phyloP scores from a whole-genome alignment of 2,888 invertebrate genomes.

The Arctia plantaginis region DNA sequence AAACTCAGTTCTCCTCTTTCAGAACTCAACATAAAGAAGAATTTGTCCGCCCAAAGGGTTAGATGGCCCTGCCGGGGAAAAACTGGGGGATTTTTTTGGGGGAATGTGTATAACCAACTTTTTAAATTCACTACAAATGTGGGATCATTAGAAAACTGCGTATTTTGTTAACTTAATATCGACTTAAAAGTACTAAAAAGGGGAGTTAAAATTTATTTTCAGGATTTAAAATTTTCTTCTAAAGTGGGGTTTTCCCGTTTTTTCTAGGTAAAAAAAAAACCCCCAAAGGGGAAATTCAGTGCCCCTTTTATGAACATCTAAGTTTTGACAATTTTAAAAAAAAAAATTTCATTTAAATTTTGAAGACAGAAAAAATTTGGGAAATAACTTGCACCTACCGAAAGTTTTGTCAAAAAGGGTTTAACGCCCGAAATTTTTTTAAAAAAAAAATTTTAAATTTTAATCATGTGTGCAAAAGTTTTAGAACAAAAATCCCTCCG shows the following conservation, averaged over 20 bases:
- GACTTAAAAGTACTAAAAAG: background rate
- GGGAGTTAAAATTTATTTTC: background rate
- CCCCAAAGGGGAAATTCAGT: conserved; percentile 37
- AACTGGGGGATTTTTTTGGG: background rate
- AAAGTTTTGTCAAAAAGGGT: conserved; percentile 50
- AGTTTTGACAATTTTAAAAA: conserved; percentile 90
- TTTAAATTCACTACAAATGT: background rate
- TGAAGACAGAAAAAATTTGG: conserved; percentile 31
- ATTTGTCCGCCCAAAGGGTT: background rate
- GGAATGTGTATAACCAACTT: too few relatives aligned
- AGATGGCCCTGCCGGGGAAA: background rate
- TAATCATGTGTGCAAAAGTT: background rate
- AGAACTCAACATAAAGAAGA: background rate
- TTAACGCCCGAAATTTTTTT: background rate
- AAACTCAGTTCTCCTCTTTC: background rate
- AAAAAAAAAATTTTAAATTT: background rate
- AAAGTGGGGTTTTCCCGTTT: conserved; percentile 79
- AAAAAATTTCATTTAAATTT: conserved; percentile 81
- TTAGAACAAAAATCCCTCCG: too few relatives aligned
- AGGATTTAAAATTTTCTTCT: conserved; percentile 55
- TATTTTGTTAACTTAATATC: background rate
- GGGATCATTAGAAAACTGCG: background rate
- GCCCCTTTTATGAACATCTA: conserved; percentile 88
- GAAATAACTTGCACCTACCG: conserved; percentile 19
- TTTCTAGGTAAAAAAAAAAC: conserved; percentile 83